Percentiles rank a stretch among this genome's conserved stretches.
Conservation (phyloP, 2,797 vertebrate species). For the Myotis daubentonii region DNA sequence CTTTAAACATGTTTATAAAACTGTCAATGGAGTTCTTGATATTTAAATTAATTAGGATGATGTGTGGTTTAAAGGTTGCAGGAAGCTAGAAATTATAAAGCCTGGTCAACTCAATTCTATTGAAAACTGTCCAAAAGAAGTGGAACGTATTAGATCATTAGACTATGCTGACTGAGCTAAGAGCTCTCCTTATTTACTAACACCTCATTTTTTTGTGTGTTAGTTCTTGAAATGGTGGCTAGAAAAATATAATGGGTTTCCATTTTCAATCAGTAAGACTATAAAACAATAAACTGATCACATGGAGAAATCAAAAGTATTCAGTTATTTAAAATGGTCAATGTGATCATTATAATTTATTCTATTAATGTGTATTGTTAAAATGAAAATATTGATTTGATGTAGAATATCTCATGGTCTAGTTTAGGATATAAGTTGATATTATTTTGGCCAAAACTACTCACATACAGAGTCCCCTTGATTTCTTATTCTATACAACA, state of each 20-base stretch:
- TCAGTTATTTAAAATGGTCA: slow-evolving; percentile 11
- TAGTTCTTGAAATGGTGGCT: neutral
- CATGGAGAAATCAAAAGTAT: neutral
- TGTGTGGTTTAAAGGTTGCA: neutral
- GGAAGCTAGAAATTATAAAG: neutral
- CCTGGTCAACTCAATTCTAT: neutral
- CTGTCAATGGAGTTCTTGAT: neutral
- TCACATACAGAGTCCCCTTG: neutral
- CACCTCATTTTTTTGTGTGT: neutral
- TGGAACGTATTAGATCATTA: neutral
- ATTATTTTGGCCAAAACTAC: neutral
- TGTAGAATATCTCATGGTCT: neutral
- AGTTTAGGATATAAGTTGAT: neutral
- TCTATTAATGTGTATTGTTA: neutral
- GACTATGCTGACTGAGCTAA: neutral
- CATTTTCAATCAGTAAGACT: neutral
- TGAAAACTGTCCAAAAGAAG: neutral
- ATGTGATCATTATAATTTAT: neutral
- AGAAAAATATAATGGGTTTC: neutral
- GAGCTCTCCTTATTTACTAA: neutral
- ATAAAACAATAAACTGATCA: neutral
- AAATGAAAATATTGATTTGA: neutral
- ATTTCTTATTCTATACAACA: neutral
- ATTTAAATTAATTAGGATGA: slow-evolving; percentile 20
- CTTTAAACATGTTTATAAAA: neutral